Evolutionary conservation across 2,888 invertebrate species (phyloP), one percentile per base, ranked within the genome.

Genomic region (Siphlonurus alternatus): DNA sequence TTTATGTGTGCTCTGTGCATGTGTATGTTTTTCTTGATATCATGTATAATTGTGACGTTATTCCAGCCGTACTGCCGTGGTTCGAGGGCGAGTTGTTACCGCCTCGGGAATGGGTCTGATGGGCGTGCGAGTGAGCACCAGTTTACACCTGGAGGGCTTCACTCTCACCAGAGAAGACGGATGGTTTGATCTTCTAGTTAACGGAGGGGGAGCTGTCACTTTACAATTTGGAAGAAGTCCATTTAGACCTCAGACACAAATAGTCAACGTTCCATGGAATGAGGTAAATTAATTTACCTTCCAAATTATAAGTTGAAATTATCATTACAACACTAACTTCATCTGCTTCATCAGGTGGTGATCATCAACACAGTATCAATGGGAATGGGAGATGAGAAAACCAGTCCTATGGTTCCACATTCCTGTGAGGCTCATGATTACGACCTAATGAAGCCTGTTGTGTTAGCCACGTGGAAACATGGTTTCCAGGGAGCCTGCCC

Each of bases 121-220:
- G 75, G 98, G 98, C 38, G 96, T 97, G 7, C 83, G 97, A 68
- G 96, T 99, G 2, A 91, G 92, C 67, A 95, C 97, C 59, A 89
- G 89, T 65, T 91, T 91, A 2, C 89, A 94, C n/a, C 81, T 93
- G 61, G 96, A 95, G 80, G 98, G 98, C 18, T 96, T 95, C 77
- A 98, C 98, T 0, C 77, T 94, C 65, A 93, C 94, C 2, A 80
- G 93, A 66, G 91, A 92, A 69, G 93, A 93, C 71, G 93, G 93
- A 62, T 93, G 92, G 92, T 99, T 99, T 79, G 99, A 99, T 78
- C 82, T 99, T 62, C 82, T 99, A 73, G 97, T 99, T 19, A 99
- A 99, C 76, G 99, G 99, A n/a, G 99, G 98, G 1, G 96, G 96
- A 0, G 93, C 95, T 1, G 93, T 99, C 1, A 94, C 92, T 0